phyloP scores from a whole-genome alignment of 2,797 vertebrate species.

The Muraenolepis orangiensis region DNA sequence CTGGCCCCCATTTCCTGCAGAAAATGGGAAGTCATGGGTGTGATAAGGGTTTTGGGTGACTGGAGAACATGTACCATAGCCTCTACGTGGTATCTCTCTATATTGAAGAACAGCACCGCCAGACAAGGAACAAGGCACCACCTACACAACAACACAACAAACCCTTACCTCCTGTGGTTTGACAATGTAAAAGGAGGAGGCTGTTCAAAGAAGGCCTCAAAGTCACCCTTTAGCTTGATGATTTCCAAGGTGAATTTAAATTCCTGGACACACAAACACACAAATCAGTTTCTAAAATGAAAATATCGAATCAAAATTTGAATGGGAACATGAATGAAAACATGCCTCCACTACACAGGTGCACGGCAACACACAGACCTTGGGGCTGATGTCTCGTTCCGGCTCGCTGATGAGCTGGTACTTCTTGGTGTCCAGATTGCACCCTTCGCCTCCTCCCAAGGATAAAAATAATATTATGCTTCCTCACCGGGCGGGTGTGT shows the following conservation, averaged over 20 bases:
- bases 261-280: slow-evolving; percentile 69
- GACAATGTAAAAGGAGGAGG: slow-evolving; percentile 79
- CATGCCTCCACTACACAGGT: slow-evolving; percentile 3
- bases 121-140: not conserved
- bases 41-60: not conserved
- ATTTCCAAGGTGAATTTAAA: slow-evolving; percentile 79
- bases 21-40: slow-evolving; percentile 19
- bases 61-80: slow-evolving; percentile 60
- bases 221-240: slow-evolving; percentile 81
- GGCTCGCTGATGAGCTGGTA: slow-evolving; percentile 80
- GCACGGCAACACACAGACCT: slow-evolving; percentile 60
- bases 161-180: not conserved
- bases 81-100: slow-evolving; percentile 57
- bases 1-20: slow-evolving; percentile 26
- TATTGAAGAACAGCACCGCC: not conserved
- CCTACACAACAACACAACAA: too few species aligned
- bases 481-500: slow-evolving; percentile 79
- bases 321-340: not conserved
- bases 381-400: slow-evolving; percentile 80
- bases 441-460: too few species aligned
- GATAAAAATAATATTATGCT: too few species aligned
- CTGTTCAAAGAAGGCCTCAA: slow-evolving; percentile 84
- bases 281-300: accelerated
- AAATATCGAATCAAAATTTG: too few species aligned
- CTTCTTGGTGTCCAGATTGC: slow-evolving; percentile 77